A percentile compares a stretch with the other conserved stretches of the same genome.
Evolutionary conservation across 1,140 invertebrate genomes (phyloP).

Genomic region (Berghia stephanieae): DNA sequence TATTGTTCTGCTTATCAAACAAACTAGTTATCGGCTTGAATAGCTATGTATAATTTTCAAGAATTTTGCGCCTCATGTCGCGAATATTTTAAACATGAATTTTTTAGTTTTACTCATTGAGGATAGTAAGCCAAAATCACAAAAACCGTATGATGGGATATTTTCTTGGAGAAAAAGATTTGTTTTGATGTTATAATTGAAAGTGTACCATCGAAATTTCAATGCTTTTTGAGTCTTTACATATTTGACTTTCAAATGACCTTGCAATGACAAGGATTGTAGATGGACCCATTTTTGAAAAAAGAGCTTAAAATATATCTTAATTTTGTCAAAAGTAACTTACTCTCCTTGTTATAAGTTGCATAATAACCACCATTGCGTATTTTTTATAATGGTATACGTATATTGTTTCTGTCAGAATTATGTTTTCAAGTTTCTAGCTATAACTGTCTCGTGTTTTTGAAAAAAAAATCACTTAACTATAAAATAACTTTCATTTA

Average conservation of each 20-base stretch:
- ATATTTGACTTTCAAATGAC: slow-evolving; percentile 39
- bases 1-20: background rate
- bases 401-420: background rate
- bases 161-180: too few relatives aligned
- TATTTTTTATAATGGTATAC: background rate
- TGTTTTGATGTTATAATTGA: slow-evolving; percentile 22
- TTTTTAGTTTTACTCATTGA: background rate
- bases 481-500: background rate
- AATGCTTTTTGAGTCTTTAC: background rate
- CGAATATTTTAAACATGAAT: background rate
- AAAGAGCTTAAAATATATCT: slow-evolving; percentile 9
- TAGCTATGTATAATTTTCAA: background rate
- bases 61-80: background rate
- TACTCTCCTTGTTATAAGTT: background rate
- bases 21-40: background rate
- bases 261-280: slow-evolving; percentile 29
- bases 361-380: background rate
- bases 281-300: slow-evolving; percentile 38
- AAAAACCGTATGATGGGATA: too few relatives aligned
- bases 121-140: too few relatives aligned
- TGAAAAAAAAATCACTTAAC: background rate
- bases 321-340: background rate
- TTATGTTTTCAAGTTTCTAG: background rate
- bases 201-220: slow-evolving; percentile 23
- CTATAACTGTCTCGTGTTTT: background rate